Evolutionary conservation across 2,797 vertebrate genomes (phyloP).

Genomic region (Hylomyscus alleni): DNA sequence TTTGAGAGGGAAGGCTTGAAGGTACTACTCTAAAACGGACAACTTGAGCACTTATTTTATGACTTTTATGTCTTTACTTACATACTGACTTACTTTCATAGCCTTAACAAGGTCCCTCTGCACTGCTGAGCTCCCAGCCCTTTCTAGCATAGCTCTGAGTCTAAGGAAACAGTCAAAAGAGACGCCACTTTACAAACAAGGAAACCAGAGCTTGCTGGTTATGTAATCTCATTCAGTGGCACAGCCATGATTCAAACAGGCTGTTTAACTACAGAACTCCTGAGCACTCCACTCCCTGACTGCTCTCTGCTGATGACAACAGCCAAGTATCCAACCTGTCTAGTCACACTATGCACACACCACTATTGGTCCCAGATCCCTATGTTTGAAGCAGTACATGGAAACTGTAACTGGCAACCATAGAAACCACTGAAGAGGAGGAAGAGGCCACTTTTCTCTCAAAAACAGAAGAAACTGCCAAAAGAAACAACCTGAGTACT

Average conservation of each 20-base stretch:
- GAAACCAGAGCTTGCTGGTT: constrained; percentile 8
- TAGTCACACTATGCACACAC: background rate
- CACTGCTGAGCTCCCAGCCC: background rate
- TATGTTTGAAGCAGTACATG: background rate
- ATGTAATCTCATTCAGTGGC: constrained; percentile 15
- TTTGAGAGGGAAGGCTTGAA: background rate
- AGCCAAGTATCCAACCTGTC: background rate
- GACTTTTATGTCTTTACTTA: background rate
- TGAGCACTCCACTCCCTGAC: background rate
- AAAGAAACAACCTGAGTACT: background rate
- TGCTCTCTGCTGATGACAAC: background rate
- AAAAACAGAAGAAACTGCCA: constrained; percentile 18
- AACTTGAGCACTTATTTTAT: background rate
- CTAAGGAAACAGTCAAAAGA: constrained; percentile 12
- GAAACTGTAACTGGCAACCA: background rate
- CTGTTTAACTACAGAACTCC: background rate
- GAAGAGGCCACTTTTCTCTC: background rate
- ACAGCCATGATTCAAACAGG: constrained; percentile 45
- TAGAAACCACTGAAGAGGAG: background rate
- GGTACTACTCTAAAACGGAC: background rate
- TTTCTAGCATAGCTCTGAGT: background rate
- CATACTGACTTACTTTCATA: background rate
- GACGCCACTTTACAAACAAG: constrained; percentile 27
- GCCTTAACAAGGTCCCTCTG: background rate
- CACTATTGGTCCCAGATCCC: background rate